Evolutionary conservation across 2,797 vertebrate species (phyloP).

Genomic region (Dendrocincla fuliginosa): DNA sequence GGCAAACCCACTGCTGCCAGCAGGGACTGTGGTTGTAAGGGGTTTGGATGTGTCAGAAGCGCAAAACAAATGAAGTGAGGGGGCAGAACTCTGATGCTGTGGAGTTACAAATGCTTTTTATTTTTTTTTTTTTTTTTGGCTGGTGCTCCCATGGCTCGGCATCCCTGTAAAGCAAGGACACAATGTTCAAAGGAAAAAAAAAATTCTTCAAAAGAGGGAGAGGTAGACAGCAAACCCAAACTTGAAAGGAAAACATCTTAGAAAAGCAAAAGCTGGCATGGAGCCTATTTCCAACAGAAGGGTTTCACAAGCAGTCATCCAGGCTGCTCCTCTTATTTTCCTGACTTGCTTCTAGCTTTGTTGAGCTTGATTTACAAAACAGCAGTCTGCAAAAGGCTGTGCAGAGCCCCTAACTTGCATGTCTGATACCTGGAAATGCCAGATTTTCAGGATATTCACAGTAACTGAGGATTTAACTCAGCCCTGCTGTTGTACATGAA

Average conservation of each 20-base stretch:
- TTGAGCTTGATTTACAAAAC: slow-evolving; percentile 16
- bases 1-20: neutral
- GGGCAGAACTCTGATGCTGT: neutral
- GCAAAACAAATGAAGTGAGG: neutral
- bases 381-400: slow-evolving; percentile 13
- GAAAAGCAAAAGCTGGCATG: slow-evolving; percentile 46
- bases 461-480: neutral
- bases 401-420: neutral
- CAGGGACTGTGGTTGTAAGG: neutral
- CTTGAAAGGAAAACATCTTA: slow-evolving; percentile 27
- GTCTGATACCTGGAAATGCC: neutral
- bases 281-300: slow-evolving; percentile 38
- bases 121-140: neutral
- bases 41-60: neutral
- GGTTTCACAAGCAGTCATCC: slow-evolving; percentile 43
- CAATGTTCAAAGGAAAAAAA: slow-evolving; percentile 26
- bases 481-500: neutral
- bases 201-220: slow-evolving; percentile 42
- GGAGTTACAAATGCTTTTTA: neutral
- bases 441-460: neutral
- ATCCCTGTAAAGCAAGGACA: neutral
- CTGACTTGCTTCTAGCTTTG: slow-evolving; percentile 25
- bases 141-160: neutral
- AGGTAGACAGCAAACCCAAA: slow-evolving; percentile 26
- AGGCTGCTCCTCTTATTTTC: slow-evolving; percentile 49